These are phyloP conservation scores for Epistrophe eligans DNA, from an alignment of 2,888 invertebrate genomes.

Conservation along the genomic window DNA sequence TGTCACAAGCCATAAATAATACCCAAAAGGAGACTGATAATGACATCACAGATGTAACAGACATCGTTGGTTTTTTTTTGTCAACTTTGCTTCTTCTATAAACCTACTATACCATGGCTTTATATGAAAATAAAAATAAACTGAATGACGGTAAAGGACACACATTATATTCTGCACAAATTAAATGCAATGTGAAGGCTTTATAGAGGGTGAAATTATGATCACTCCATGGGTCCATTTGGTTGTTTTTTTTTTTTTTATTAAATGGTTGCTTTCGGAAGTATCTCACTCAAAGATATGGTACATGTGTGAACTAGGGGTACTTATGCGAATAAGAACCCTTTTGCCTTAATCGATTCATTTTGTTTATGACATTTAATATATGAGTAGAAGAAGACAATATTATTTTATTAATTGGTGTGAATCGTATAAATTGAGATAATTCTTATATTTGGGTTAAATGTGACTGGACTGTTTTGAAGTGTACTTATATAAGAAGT, in stretches of 20 bases:
- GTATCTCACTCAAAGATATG: slow-evolving; percentile 42
- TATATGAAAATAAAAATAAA: slow-evolving; percentile 43
- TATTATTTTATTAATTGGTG: slow-evolving; percentile 25
- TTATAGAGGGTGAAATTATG: slow-evolving; percentile 34
- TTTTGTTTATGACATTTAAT: slow-evolving; percentile 49
- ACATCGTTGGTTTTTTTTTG: slow-evolving; percentile 39
- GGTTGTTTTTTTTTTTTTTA: too few relatives aligned
- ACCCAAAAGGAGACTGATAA: slow-evolving; percentile 71
- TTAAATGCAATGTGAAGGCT: slow-evolving; percentile 53
- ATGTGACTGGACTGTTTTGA: slow-evolving; percentile 2
- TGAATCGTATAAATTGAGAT: slow-evolving; percentile 1
- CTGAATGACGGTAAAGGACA: slow-evolving; percentile 45
- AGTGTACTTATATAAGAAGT: background rate
- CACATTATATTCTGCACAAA: slow-evolving; percentile 36
- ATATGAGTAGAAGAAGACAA: background rate
- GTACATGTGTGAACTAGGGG: slow-evolving; percentile 24
- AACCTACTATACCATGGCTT: background rate
- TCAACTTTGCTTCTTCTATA: background rate
- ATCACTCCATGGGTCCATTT: slow-evolving; percentile 23
- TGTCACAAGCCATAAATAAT: slow-evolving; percentile 72
- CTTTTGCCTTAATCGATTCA: slow-evolving; percentile 58
- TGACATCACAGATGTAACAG: slow-evolving; percentile 73
- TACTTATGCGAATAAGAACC: slow-evolving; percentile 27
- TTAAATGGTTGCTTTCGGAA: slow-evolving; percentile 28
- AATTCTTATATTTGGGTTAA: slow-evolving; percentile 25